Conservation (phyloP, 2,888 invertebrate species). For the Stictocephala bisonia region DNA sequence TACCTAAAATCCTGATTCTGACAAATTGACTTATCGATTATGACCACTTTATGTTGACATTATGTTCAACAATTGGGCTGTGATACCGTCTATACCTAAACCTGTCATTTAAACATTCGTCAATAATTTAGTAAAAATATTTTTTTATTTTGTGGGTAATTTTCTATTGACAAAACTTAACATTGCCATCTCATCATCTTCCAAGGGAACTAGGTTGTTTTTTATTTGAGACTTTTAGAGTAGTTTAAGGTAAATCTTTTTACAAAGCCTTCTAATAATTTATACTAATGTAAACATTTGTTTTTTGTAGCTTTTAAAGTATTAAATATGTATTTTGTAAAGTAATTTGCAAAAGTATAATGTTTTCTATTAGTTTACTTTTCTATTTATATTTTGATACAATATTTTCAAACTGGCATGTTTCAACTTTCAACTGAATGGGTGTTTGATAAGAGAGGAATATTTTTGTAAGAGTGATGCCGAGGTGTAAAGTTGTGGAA, state of each 20-base stretch:
- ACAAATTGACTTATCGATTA: background rate
- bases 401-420: constrained; percentile 3
- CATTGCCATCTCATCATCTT: constrained; percentile 36
- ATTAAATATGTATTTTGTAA: constrained; percentile 27
- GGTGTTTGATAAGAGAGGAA: constrained; percentile 26
- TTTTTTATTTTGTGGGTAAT: background rate
- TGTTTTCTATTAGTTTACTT: constrained; percentile 28
- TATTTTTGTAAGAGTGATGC: background rate
- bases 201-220: constrained; percentile 28
- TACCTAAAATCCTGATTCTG: background rate
- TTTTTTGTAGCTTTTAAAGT: constrained; percentile 14
- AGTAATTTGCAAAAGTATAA: background rate
- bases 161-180: constrained; percentile 1
- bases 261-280: background rate
- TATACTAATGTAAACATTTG: background rate
- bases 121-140: constrained; percentile 13
- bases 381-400: constrained; percentile 42
- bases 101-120: constrained; percentile 8
- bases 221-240: constrained; percentile 16
- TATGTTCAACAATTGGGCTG: constrained; percentile 16
- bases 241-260: constrained; percentile 4
- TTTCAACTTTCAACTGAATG: constrained; percentile 3
- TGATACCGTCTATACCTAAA: constrained; percentile 34
- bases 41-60: background rate
- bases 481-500: constrained; percentile 29